Evolutionary conservation across 1,140 invertebrate genomes (phyloP).

Genomic region (Nymphalis io): DNA sequence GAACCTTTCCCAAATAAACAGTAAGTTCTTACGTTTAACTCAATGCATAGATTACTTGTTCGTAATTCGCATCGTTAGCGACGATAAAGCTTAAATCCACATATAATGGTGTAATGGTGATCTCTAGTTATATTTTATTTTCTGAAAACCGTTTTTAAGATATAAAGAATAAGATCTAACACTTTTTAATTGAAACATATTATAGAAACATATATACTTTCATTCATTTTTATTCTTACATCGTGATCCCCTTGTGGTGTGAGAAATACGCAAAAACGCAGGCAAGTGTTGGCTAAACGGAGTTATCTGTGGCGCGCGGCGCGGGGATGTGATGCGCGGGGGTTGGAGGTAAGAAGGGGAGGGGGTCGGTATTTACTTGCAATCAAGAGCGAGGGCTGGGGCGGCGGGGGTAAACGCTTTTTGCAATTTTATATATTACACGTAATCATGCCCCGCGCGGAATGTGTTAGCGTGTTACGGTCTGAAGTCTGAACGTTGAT

Average conservation of each 20-base stretch:
- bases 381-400: constrained; percentile 35
- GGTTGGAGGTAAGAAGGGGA: neutral
- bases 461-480: constrained; percentile 23
- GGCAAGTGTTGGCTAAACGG: constrained; percentile 40
- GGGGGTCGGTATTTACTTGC: constrained; percentile 38
- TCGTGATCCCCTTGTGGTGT: constrained; percentile 12
- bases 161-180: no score
- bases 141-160: no score
- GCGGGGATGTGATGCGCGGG: constrained; percentile 8
- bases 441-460: constrained; percentile 22
- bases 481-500: neutral
- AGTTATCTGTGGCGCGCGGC: constrained; percentile 30
- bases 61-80: constrained; percentile 17
- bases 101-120: neutral
- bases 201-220: neutral
- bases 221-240: neutral
- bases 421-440: constrained; percentile 45
- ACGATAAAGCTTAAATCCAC: constrained; percentile 13
- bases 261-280: constrained; percentile 31
- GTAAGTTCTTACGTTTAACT: constrained; percentile 8
- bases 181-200: no score
- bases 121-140: no score
- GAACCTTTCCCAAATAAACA: constrained; percentile 22
- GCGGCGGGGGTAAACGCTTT: constrained; percentile 41
- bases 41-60: neutral